Base-by-base conservation (phyloP, 2,888 invertebrate genomes). In the Phorcus lineatus region DNA sequence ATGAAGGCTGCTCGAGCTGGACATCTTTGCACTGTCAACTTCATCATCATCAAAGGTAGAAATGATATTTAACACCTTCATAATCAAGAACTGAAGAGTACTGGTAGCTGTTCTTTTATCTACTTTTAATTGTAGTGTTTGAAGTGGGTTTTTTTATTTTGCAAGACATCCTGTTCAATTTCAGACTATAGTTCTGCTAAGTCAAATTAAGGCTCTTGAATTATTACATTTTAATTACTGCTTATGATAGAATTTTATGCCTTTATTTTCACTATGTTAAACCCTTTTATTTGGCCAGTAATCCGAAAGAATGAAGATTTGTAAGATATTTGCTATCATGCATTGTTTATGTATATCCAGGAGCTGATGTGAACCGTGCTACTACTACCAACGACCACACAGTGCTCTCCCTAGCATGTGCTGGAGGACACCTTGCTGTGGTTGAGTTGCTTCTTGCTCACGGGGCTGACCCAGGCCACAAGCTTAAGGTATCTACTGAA, bases 1-100 rank as follows among this genome's bases (percentile, higher is more conserved):
- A 99, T 99, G 99, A 99, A 99, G 94, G 99, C 99, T 36, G 98
- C 98, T 87, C 95, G 99, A 86, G 98, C 98, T 19, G 99, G 99
- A 0, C 98, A 99, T 93, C 94, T 97, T 79, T 97, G 97, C 94
- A 98, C 99, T 85, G 98, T 99, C 87, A 97, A 98, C 94, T 98
- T 97, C 94, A 96, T 99, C 83, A 96, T 99, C 86, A 95, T 96
- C 80, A 97, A 97, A 93, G 95, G 92, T 92, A 78, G 55, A 76
- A 47, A n/a, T 7, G n/a, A n/a, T 36, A 13, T n/a, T 24, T 24
- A 16, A n/a, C 24, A 7, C 16, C n/a, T 57, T 24, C 36, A 36
- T 36, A 7, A n/a, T 24, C 24, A 24, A 57, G 16, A 55, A 6
- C 55, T 22, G 6, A 57, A 57, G 4, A 55, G 4, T 19, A 55